Evolutionary conservation across 2,113 vertebrate genomes (phyloP).

Genomic region (Cryptotis parvus): DNA sequence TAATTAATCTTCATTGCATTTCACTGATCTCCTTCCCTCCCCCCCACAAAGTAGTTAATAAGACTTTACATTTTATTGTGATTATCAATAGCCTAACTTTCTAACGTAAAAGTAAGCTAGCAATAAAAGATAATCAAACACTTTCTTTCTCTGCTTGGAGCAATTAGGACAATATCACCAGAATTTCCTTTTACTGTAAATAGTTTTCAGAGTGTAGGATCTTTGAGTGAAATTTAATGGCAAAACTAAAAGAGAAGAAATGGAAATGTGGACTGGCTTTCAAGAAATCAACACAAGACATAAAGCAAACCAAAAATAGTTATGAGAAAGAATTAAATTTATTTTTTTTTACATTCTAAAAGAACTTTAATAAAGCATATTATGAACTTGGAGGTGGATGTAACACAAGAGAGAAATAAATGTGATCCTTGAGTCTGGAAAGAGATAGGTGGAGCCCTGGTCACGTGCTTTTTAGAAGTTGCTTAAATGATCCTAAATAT

Average conservation of each 20-base stretch:
- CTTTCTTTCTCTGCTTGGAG: slow-evolving; percentile 74
- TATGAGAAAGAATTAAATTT: slow-evolving; percentile 40
- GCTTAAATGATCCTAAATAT: not conserved
- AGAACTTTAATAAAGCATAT: too few species aligned
- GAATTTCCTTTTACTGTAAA: slow-evolving; percentile 79
- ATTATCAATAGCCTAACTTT: slow-evolving; percentile 88
- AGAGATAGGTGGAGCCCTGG: slow-evolving; percentile 4
- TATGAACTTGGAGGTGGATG: too few species aligned
- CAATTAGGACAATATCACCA: slow-evolving; percentile 86
- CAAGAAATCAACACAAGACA: slow-evolving; percentile 4
- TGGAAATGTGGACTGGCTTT: slow-evolving; percentile 53
- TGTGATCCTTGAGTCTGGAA: not conserved
- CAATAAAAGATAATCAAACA: slow-evolving; percentile 82
- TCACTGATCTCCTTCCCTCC: slow-evolving; percentile 77
- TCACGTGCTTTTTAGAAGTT: not conserved
- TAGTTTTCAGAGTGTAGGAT: slow-evolving; percentile 56
- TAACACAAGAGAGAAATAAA: too few species aligned
- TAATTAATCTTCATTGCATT: slow-evolving; percentile 91
- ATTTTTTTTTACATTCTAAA: too few species aligned
- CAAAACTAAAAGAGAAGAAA: slow-evolving; percentile 64
- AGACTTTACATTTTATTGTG: slow-evolving; percentile 86
- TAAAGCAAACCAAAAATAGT: not conserved
- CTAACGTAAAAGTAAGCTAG: slow-evolving; percentile 84
- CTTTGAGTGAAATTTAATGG: slow-evolving; percentile 61
- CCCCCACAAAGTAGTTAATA: slow-evolving; percentile 83